These are phyloP conservation scores for Cyphomyrus discorhynchus DNA, from an alignment of 2,113 vertebrate genomes.

Conservation along the genomic window DNA sequence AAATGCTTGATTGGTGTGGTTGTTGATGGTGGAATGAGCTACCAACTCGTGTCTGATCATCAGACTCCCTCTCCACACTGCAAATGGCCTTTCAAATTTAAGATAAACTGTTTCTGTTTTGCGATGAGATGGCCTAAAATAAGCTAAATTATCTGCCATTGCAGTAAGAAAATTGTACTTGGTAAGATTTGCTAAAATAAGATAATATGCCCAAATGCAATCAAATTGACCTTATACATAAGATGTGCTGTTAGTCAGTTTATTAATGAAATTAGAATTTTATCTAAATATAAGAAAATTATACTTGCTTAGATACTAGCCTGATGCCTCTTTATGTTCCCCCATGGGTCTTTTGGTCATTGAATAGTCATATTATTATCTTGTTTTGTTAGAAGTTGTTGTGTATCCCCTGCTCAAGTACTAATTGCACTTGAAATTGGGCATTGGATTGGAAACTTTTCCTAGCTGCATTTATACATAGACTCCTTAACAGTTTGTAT, in stretches of 20 bases:
- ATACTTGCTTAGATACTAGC: background rate
- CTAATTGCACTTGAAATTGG: background rate
- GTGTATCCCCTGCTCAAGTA: background rate
- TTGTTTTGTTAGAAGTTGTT: background rate
- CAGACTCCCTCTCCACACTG: background rate
- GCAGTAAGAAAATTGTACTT: too few species aligned
- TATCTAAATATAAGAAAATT: too few species aligned
- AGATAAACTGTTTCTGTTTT: too few species aligned
- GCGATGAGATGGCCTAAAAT: too few species aligned
- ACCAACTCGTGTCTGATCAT: background rate
- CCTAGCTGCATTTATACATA: background rate
- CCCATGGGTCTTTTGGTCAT: background rate
- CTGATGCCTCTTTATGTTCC: background rate
- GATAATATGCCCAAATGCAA: too few species aligned
- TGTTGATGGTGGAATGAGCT: background rate
- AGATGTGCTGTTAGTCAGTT: too few species aligned
- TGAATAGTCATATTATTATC: background rate
- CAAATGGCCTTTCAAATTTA: too few species aligned
- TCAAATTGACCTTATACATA: too few species aligned
- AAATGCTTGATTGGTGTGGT: background rate
- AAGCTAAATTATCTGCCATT: too few species aligned
- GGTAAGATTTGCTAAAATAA: too few species aligned
- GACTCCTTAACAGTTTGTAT: background rate
- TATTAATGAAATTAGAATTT: too few species aligned
- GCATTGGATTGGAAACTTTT: background rate